Percentiles rank a stretch among this genome's conserved stretches.
phyloP scores from a whole-genome alignment of 2,888 invertebrate species.

The Gasteruption jaculator region DNA sequence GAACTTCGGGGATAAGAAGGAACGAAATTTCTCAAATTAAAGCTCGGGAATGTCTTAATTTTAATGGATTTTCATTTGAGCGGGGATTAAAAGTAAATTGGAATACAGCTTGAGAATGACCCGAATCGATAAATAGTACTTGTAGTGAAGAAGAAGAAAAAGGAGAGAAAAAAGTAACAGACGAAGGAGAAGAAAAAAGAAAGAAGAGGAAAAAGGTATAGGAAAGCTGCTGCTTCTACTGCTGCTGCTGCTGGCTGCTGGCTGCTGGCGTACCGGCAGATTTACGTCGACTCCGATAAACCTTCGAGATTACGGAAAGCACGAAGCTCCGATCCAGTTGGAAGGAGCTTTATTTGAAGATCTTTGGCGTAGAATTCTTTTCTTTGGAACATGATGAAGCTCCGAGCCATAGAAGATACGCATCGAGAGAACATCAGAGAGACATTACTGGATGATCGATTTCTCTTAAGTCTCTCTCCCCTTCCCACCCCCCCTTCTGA shows the following conservation, averaged over 20 bases:
- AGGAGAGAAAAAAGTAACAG: too few relatives aligned
- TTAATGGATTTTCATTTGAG: too few relatives aligned
- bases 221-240: too few relatives aligned
- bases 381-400: slow-evolving; percentile 26
- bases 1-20: too few relatives aligned
- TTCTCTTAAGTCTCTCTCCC: slow-evolving; percentile 13
- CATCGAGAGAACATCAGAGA: slow-evolving; percentile 26
- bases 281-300: slow-evolving; percentile 46
- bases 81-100: too few relatives aligned
- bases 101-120: too few relatives aligned
- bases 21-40: too few relatives aligned
- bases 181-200: slow-evolving; percentile 10
- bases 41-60: too few relatives aligned
- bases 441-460: slow-evolving; percentile 29
- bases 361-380: slow-evolving; percentile 24
- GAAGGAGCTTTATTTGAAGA: slow-evolving; percentile 27
- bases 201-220: slow-evolving; percentile 19
- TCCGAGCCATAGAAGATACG: slow-evolving; percentile 26
- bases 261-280: slow-evolving; percentile 38
- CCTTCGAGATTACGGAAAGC: slow-evolving; percentile 42
- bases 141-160: slow-evolving; percentile 10
- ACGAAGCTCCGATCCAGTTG: slow-evolving; percentile 11
- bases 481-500: background rate
- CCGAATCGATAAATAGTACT: too few relatives aligned
- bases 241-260: too few relatives aligned